A percentile compares a stretch with the other conserved stretches of the same genome.
These are phyloP conservation scores for Lithobates sylvaticus DNA, from an alignment of 2,797 vertebrate species.

Conservation along the genomic window DNA sequence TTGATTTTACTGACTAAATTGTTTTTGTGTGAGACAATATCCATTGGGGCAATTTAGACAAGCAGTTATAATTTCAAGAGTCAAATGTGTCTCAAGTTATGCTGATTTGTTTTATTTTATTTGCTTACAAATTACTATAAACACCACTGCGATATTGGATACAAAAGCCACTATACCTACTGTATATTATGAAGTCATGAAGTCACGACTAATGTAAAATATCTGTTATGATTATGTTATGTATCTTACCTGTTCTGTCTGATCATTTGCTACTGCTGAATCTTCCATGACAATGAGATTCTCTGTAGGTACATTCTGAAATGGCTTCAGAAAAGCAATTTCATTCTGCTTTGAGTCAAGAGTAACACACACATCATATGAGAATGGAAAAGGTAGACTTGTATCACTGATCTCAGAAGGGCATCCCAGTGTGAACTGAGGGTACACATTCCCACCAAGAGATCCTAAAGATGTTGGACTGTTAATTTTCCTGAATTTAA, in stretches of 20 bases:
- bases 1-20: too few relatives aligned
- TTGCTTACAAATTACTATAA: too few relatives aligned
- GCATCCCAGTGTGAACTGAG: slow-evolving; percentile 46
- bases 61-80: too few relatives aligned
- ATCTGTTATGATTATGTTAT: slow-evolving; percentile 39
- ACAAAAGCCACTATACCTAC: too few relatives aligned
- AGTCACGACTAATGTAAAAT: background rate
- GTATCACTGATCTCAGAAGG: slow-evolving; percentile 65
- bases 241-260: background rate
- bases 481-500: slow-evolving; percentile 21
- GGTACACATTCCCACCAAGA: slow-evolving; percentile 58
- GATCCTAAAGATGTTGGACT: slow-evolving; percentile 33
- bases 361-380: slow-evolving; percentile 66
- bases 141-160: too few relatives aligned
- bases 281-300: slow-evolving; percentile 33
- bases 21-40: too few relatives aligned
- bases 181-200: too few relatives aligned
- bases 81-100: too few relatives aligned
- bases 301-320: slow-evolving; percentile 43
- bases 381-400: slow-evolving; percentile 69
- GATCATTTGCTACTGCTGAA: slow-evolving; percentile 6
- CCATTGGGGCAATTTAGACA: too few relatives aligned
- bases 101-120: too few relatives aligned
- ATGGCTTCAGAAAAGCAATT: slow-evolving; percentile 65
- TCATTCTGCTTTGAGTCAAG: slow-evolving; percentile 59